Evolutionary conservation across 2,797 vertebrate genomes (phyloP), one percentile per base, ranked within the genome.

Genomic region (Melanotaenia maccullochi): DNA sequence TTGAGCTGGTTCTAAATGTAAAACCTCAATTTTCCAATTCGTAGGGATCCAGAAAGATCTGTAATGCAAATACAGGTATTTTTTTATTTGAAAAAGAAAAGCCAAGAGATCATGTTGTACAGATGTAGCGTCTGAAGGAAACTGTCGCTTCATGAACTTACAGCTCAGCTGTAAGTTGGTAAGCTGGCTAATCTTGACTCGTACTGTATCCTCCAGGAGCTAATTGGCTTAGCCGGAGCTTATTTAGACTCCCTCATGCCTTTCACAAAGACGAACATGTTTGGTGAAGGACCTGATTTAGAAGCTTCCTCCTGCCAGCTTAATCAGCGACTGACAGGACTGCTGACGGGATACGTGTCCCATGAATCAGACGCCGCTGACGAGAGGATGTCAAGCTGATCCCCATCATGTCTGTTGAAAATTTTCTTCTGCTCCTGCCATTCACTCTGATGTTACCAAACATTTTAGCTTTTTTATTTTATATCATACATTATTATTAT

Each of bases 161-260:
- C 14, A 64, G 58, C 68, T 35, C 47, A 72, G 28, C 59, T 63
- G 36, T 28, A n/a, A n/a, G n/a, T 33, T 1, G 47, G 32, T 88
- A 73, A 81, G 18, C 72, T 36, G 73, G 38, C 73, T 87, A 73
- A 82, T 83, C 85, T 82, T 73, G 69, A 65, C 51, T 49, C 24
- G 4, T 9, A 16, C 64, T 60, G n/a, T 33, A 54, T 81, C 81
- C 76, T 70, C 60, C 57, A 5, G 49, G 20, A 40, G 60, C 56
- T 85, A 85, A 89, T 72, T 83, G 84, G 76, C 69, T 91, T 79
- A 81, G 65, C 51, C 8, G 58, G 55, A 61, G 79, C 61, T 83
- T 73, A 82, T 54, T 51, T 63, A 60, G 38, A 2, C 51, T 60
- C 28, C 65, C 58, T 61, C n/a, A 9, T 66, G 60, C 28, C 24